Conservation (phyloP, 2,888 invertebrate genomes). For the Pachydiplax longipennis region DNA sequence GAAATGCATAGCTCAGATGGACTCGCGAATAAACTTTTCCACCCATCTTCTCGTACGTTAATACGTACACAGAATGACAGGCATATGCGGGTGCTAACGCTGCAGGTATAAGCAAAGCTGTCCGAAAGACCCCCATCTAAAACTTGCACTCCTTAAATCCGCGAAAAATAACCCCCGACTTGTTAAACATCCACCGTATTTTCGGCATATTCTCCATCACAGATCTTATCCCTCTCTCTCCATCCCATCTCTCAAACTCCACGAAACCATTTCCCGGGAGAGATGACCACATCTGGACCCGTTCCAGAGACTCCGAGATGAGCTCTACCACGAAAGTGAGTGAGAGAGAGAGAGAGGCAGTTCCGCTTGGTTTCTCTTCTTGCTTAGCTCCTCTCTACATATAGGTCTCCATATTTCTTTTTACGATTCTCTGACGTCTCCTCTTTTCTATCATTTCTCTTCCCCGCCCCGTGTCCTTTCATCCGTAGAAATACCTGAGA, state of each 20-base stretch:
- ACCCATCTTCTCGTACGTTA: too few relatives aligned
- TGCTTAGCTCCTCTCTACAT: not conserved
- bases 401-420: too few relatives aligned
- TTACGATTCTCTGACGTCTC: not conserved
- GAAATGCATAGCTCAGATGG: too few relatives aligned
- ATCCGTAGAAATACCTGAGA: not conserved
- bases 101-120: too few relatives aligned
- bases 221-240: not conserved
- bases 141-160: too few relatives aligned
- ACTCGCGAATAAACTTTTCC: too few relatives aligned
- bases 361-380: not conserved
- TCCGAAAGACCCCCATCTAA: too few relatives aligned
- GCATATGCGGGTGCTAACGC: too few relatives aligned
- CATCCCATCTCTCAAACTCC: not conserved
- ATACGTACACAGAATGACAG: too few relatives aligned
- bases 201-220: not conserved
- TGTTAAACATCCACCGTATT: too few relatives aligned
- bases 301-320: not conserved
- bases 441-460: not conserved
- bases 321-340: not conserved
- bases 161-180: too few relatives aligned
- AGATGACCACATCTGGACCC: not conserved
- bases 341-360: not conserved
- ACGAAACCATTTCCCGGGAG: not conserved
- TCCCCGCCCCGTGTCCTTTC: not conserved